A percentile compares a stretch with the other conserved stretches of the same genome.
These are phyloP conservation scores for Bombyx mandarina DNA, from an alignment of 1,140 invertebrate genomes.

Conservation along the genomic window DNA sequence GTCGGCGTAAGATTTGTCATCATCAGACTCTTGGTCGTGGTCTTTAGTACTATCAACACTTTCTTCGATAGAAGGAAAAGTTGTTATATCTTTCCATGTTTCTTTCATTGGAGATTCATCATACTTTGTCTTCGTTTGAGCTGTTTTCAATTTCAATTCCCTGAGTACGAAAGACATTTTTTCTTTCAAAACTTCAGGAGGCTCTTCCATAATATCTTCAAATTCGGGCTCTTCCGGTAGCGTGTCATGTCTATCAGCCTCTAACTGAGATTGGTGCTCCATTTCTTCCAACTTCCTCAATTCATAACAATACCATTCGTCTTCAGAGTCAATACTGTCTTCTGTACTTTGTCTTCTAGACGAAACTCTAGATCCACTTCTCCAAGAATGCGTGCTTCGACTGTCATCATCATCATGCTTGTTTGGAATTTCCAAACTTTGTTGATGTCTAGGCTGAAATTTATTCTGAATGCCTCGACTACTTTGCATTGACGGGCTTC, in stretches of 20 bases:
- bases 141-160: constrained; percentile 80
- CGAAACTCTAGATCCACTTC: constrained; percentile 88
- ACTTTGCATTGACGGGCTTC: constrained; percentile 76
- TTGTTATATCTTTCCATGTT: constrained; percentile 64
- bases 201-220: constrained; percentile 65
- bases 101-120: constrained; percentile 57
- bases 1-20: constrained; percentile 56
- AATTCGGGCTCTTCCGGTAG: constrained; percentile 74
- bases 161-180: constrained; percentile 83
- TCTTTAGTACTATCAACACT: constrained; percentile 27
- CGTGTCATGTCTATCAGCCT: constrained; percentile 74
- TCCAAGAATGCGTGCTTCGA: constrained; percentile 86
- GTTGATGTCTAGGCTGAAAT: constrained; percentile 79
- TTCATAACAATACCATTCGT: constrained; percentile 94
- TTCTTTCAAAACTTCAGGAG: constrained; percentile 81
- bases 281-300: constrained; percentile 88
- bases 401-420: constrained; percentile 87
- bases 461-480: constrained; percentile 71
- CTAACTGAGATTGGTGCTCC: constrained; percentile 80
- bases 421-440: constrained; percentile 85
- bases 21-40: constrained; percentile 51
- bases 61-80: constrained; percentile 53
- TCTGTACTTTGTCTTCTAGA: constrained; percentile 91
- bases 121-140: constrained; percentile 50
- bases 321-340: constrained; percentile 93